phyloP scores from a whole-genome alignment of 2,113 vertebrate species.

The Xenopus laevis region DNA sequence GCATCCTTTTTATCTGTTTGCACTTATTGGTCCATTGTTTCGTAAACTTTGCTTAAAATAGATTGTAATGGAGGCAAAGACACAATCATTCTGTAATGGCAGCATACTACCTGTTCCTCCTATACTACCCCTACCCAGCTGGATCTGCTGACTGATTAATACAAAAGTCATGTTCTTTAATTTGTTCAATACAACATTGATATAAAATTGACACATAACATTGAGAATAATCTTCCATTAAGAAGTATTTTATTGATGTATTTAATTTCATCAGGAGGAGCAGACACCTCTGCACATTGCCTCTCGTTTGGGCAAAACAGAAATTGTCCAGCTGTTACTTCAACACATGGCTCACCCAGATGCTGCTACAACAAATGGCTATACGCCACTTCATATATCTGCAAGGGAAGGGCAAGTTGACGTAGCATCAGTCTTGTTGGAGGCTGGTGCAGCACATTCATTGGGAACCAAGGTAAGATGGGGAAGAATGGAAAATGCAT shows the following conservation, averaged over 20 bases:
- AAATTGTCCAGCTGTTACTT: conserved; percentile 92
- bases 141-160: too few species aligned
- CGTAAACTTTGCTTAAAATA: too few species aligned
- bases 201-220: too few species aligned
- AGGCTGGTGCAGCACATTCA: conserved; percentile 90
- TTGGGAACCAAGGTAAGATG: conserved; percentile 85
- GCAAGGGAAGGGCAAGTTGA: conserved; percentile 93
- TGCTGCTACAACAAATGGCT: conserved; percentile 88
- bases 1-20: too few species aligned
- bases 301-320: conserved; percentile 92
- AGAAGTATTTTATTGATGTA: conserved; percentile 41
- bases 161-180: too few species aligned
- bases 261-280: conserved; percentile 81
- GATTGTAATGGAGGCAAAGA: too few species aligned
- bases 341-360: conserved; percentile 98
- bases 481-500: background rate
- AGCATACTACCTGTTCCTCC: too few species aligned
- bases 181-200: too few species aligned
- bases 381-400: conserved; percentile 92
- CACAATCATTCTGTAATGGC: too few species aligned
- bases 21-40: too few species aligned
- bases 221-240: too few species aligned
- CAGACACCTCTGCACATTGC: conserved; percentile 97
- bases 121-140: too few species aligned
- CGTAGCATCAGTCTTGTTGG: conserved; percentile 85